Base-by-base conservation (phyloP, 2,888 invertebrate species). In the Melieria omissa region DNA sequence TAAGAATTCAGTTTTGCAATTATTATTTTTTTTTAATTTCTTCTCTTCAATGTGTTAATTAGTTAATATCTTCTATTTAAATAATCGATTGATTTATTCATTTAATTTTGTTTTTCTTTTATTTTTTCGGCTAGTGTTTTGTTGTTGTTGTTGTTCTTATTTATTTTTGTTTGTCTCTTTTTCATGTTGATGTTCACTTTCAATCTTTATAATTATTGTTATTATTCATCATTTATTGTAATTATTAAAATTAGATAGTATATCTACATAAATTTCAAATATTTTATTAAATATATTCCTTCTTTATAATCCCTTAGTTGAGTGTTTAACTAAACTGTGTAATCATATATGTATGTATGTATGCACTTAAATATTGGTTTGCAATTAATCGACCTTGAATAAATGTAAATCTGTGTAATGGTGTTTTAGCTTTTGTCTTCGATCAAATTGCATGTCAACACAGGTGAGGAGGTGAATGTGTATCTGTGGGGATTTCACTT, bases 211-310 rank as follows among this genome's bases (percentile, higher is more conserved):
- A 64, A 65, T 73, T 63, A 49, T 63, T 67, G 63, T 70, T 65
- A 65, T 70, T 65, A 65, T 66, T 73, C 57, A 70, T 73, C 76
- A 57, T 73, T 67, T 69, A 62, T 45, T 64, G 47, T 64, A 55
- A 74, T 79, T 77, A 79, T 80, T 79, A 80, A 80, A 80, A 79
- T 80, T 81, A 78, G 78, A 80, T 80, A 78, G 78, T 80, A 78
- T 81, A 81, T 79, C 81, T 81, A 81, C 80, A 80, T 78, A 77
- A 80, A 77, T 79, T 73, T 81, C 78, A 79, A 79, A 77, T 76
- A 29, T 73, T 77, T 78, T 58, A 63, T 73, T 73, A 69, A 65
- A 72, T 70, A 52, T 73, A 72, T 68, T 60, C 29, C 64, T 75
- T 74, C 74, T 76, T 75, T 72, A 75, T 73, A 69, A 76, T 73